Percentiles rank a stretch among this genome's conserved stretches.
Evolutionary conservation across 2,113 vertebrate species (phyloP).

Genomic region (Leuciscus idus): DNA sequence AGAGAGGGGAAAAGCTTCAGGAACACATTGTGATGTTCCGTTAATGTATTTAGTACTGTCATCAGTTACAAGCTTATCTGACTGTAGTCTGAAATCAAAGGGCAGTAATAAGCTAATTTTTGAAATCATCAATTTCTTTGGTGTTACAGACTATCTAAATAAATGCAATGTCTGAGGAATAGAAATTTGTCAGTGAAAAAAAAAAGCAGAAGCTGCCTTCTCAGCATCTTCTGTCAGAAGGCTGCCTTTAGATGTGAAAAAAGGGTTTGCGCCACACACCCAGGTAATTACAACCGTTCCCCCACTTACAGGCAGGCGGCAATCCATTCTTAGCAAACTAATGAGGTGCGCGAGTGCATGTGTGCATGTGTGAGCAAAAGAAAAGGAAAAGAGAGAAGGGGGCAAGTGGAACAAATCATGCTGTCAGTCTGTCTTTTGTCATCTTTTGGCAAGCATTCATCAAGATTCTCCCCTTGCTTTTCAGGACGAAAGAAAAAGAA

Average conservation of each 20-base stretch:
- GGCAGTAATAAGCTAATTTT: neutral
- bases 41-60: conserved; percentile 57
- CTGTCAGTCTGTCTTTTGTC: conserved; percentile 58
- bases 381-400: conserved; percentile 33
- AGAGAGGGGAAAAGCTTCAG: conserved; percentile 20
- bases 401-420: conserved; percentile 52
- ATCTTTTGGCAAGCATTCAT: conserved; percentile 50
- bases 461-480: conserved; percentile 46
- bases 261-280: conserved; percentile 43
- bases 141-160: neutral
- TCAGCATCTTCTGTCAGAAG: conserved; percentile 16
- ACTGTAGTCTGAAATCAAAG: conserved; percentile 18
- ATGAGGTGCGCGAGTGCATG: conserved; percentile 46
- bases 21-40: conserved; percentile 39
- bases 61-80: conserved; percentile 6
- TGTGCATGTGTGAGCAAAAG: conserved; percentile 43
- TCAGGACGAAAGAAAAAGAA: conserved; percentile 43
- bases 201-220: conserved; percentile 5
- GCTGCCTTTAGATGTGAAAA: conserved; percentile 39
- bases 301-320: conserved; percentile 50
- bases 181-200: neutral
- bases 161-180: neutral
- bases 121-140: neutral
- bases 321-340: conserved; percentile 46
- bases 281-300: conserved; percentile 61